Base-by-base conservation (phyloP, 2,888 invertebrate genomes). In the Apamea crenata region DNA sequence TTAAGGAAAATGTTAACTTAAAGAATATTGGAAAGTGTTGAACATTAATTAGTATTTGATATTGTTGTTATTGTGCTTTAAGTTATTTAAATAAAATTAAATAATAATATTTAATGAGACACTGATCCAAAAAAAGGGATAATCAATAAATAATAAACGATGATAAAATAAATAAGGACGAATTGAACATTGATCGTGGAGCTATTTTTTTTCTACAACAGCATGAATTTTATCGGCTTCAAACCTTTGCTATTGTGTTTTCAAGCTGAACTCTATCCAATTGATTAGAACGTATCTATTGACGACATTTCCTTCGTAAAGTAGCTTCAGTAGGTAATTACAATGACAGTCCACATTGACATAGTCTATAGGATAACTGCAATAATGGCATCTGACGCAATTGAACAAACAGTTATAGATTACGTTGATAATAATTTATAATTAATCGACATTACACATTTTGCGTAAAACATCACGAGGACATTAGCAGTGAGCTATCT, bases 171-270 rank as follows among this genome's bases (percentile, higher is more conserved):
- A 90, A 91, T 92, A 85, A 91, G 83, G 85, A 90, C 88, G 78
- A 87, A 84, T 90, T 86, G 86, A 87, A 89, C 87, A 84, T 90
- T 87, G 90, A 91, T 91, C 93, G 94, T 95, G 96, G 96, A 94
- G 96, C 96, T 96, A 97, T 88, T 96, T 96, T 96, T 96, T 96
- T 97, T 95, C 96, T 96, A 96, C 96, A 96, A 96, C 96, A 96
- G 94, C 92, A 80, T 82, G 78, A 81, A 74, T 88, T 87, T 81
- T 83, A 69, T 78, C 76, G 67, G 72, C 59, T 88, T 88, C 66
- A 79, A 81, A 88, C 73, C 78, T 81, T 81, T 86, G 85, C 88
- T 86, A 87, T 86, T 84, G 87, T 85, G 82, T 83, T 80, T 82
- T 79, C 78, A 84, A 85, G 83, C 86, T 89, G 84, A 87, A 87